Evolutionary conservation across 2,113 vertebrate genomes (phyloP), one percentile per base, ranked within the genome.

Genomic region (Choloepus hoffmanni): DNA sequence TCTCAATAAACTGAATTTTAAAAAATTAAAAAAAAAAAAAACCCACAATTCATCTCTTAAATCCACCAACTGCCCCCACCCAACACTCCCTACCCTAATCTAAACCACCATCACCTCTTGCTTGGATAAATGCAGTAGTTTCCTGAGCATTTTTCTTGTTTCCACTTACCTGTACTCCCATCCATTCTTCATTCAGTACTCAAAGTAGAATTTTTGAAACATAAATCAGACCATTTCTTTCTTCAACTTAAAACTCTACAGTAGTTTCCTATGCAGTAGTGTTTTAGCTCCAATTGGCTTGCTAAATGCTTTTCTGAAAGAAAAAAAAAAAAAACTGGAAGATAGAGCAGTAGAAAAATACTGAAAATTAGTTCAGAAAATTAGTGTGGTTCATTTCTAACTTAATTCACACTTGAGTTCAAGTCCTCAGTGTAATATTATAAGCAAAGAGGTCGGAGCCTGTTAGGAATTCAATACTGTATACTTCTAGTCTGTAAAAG

Each of bases 391-490:
- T 96, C 11, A 86, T 85, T 88, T 84, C 33, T 40, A 92, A 53
- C 26, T 53, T 60, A 62, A 92, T 65, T 90, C 60, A 96, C 13
- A 33, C 16, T 55, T 97, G 60, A 93, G 73, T 90, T 92, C 63
- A 95, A 94, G 58, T 95, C 89, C 40, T 95, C 15, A 50, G 43
- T 85, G 19, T 70, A 94, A 89, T 5, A 72, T 82, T 85, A 92
- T 62, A 95, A 89, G 36, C 85, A 83, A 79, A 40, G 30, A 72
- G 68, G 90, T 48, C 73, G 68, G 23, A 86, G 30, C 14, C 70
- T 89, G 24, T 67, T 65, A 53, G 13, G 63, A 94, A 95, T 93
- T 53, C n/a, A 95, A 68, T 53, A 78, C 43, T 33, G 2, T 87
- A 18, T 55, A 65, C 78, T 94, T 73, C 76, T 88, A 72, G 62